Conservation (phyloP, 2,113 vertebrate genomes). For the Planiliza haematocheilus region DNA sequence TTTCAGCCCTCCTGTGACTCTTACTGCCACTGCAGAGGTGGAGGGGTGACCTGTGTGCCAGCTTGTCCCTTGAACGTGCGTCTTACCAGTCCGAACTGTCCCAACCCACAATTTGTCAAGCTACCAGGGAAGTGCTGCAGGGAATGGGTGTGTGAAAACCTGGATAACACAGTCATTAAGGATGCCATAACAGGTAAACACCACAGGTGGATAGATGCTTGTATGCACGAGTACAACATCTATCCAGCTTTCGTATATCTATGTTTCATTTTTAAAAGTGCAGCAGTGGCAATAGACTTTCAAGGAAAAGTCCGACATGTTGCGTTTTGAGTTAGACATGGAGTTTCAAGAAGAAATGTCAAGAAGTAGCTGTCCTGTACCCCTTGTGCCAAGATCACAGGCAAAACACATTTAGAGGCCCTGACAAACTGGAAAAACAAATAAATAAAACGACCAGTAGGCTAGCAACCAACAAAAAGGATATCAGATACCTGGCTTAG, state of each 20-base stretch:
- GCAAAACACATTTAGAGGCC: too few relatives aligned
- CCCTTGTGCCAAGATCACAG: too few relatives aligned
- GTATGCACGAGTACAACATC: neutral
- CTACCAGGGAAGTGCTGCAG: conserved; percentile 92
- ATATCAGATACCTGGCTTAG: too few relatives aligned
- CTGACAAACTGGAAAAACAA: too few relatives aligned
- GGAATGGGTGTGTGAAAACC: conserved; percentile 91
- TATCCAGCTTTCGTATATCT: too few relatives aligned
- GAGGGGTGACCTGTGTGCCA: conserved; percentile 89
- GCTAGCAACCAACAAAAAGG: too few relatives aligned
- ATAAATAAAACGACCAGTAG: too few relatives aligned
- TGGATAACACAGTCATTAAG: conserved; percentile 79
- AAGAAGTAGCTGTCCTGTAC: neutral
- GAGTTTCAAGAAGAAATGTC: neutral
- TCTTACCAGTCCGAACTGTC: conserved; percentile 89
- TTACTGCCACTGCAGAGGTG: conserved; percentile 87
- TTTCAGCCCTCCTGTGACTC: conserved; percentile 92
- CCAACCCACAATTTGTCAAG: conserved; percentile 83
- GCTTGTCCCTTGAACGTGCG: conserved; percentile 85
- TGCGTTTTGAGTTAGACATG: too few relatives aligned
- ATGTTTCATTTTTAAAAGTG: too few relatives aligned
- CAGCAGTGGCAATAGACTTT: too few relatives aligned
- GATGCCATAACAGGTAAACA: conserved; percentile 83
- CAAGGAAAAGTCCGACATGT: too few relatives aligned
- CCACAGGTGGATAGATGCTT: neutral